phyloP scores from a whole-genome alignment of 2,888 invertebrate genomes.

The Andrena praecox region DNA sequence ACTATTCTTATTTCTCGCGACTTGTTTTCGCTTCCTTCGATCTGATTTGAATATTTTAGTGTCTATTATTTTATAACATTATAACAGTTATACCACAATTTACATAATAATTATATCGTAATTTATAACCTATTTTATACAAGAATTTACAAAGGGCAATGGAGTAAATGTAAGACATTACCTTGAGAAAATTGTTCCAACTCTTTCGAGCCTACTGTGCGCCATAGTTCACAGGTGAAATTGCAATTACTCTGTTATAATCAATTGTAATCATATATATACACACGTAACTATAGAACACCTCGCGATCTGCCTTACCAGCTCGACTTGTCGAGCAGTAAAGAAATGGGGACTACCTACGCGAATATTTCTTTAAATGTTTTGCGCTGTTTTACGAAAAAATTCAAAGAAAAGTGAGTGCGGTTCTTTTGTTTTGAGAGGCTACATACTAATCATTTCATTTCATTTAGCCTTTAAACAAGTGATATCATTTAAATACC shows the following conservation, averaged over 20 bases:
- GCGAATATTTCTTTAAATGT: no score
- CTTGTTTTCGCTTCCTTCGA: background rate
- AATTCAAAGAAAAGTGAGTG: no score
- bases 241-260: background rate
- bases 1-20: background rate
- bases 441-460: no score
- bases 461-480: no score
- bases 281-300: background rate
- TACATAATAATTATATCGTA: background rate
- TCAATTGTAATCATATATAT: background rate
- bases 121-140: conserved; percentile 11
- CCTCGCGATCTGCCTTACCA: no score
- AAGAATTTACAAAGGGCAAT: background rate
- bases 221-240: conserved; percentile 76
- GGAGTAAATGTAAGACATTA: conserved; percentile 55
- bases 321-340: no score
- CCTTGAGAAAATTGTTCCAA: conserved; percentile 82
- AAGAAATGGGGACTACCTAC: no score
- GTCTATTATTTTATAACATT: no score
- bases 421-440: no score
- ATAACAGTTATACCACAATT: background rate
- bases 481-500: no score
- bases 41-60: background rate
- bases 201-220: conserved; percentile 80
- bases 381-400: no score